A percentile compares a stretch with the other conserved stretches of the same genome.
Conservation (phyloP, 23 tunicate genomes). For the Diplosoma virens region DNA sequence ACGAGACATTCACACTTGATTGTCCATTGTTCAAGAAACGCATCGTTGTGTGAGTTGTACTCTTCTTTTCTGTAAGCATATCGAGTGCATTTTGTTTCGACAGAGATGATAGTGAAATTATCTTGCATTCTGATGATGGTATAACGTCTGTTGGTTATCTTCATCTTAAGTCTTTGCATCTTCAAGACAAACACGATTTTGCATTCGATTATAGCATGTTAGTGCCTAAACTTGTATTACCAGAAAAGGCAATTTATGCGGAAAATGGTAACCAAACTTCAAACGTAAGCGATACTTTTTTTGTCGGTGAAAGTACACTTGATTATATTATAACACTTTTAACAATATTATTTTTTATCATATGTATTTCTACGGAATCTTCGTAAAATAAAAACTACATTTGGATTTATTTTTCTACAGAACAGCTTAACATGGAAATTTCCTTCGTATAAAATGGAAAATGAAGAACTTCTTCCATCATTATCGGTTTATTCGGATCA, state of each 20-base stretch:
- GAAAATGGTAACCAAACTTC: no score
- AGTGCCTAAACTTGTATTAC: neutral
- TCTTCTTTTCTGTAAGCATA: no score
- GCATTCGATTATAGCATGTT: neutral
- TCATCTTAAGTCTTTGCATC: constrained; percentile 42
- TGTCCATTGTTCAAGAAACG: constrained; percentile 89
- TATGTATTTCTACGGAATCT: no score
- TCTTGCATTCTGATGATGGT: constrained; percentile 84
- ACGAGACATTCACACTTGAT: constrained; percentile 92
- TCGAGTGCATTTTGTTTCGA: neutral
- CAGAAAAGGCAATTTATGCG: no score
- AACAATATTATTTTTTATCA: no score
- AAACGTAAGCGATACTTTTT: no score
- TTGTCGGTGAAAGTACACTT: no score
- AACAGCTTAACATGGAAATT: no score
- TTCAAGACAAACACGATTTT: constrained; percentile 44
- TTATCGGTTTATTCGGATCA: neutral
- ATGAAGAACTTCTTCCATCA: neutral
- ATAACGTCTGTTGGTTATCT: constrained; percentile 73
- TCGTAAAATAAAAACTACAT: no score
- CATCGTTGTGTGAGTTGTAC: constrained; percentile 52
- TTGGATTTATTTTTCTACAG: no score
- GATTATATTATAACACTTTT: no score
- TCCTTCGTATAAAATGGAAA: no score
- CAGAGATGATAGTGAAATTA: constrained; percentile 65